phyloP scores from a whole-genome alignment of 1,140 invertebrate genomes.

The Zaprionus taronus region DNA sequence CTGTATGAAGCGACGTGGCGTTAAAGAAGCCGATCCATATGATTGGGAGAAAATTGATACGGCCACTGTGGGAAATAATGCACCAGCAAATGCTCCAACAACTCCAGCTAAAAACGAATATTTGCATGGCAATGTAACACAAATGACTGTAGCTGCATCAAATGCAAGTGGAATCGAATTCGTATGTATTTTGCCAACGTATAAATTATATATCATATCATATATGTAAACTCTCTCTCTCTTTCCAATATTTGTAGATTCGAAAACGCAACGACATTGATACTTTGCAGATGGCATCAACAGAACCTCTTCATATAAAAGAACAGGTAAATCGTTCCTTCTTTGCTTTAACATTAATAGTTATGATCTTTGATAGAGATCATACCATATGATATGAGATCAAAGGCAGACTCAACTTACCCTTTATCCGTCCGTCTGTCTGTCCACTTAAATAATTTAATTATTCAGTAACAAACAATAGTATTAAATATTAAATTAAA shows the following conservation, averaged over 20 bases:
- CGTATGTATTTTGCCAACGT: slow-evolving; percentile 43
- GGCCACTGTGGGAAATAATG: slow-evolving; percentile 47
- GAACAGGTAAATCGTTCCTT: slow-evolving; percentile 68
- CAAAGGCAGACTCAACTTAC: too few relatives aligned
- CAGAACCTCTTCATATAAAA: slow-evolving; percentile 79
- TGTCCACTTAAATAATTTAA: too few relatives aligned
- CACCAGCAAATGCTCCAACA: slow-evolving; percentile 46
- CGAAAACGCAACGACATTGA: slow-evolving; percentile 76
- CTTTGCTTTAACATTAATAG: not conserved
- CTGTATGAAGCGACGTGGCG: slow-evolving; percentile 96
- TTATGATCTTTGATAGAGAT: too few relatives aligned
- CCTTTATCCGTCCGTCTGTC: too few relatives aligned
- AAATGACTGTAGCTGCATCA: slow-evolving; percentile 84
- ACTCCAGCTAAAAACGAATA: slow-evolving; percentile 76
- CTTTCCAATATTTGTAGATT: slow-evolving; percentile 37
- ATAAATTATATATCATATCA: not conserved
- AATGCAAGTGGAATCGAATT: slow-evolving; percentile 83
- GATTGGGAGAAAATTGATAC: slow-evolving; percentile 95
- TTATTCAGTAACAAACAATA: too few relatives aligned
- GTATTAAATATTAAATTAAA: too few relatives aligned
- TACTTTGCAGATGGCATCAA: slow-evolving; percentile 73
- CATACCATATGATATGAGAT: too few relatives aligned
- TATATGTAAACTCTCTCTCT: too few relatives aligned
- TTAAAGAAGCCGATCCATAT: slow-evolving; percentile 95
- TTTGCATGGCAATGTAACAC: slow-evolving; percentile 84